Percentiles rank a stretch among this genome's conserved stretches.
These are phyloP conservation scores for Leucophenga varia DNA, from an alignment of 1,140 invertebrate genomes.

Conservation along the genomic window DNA sequence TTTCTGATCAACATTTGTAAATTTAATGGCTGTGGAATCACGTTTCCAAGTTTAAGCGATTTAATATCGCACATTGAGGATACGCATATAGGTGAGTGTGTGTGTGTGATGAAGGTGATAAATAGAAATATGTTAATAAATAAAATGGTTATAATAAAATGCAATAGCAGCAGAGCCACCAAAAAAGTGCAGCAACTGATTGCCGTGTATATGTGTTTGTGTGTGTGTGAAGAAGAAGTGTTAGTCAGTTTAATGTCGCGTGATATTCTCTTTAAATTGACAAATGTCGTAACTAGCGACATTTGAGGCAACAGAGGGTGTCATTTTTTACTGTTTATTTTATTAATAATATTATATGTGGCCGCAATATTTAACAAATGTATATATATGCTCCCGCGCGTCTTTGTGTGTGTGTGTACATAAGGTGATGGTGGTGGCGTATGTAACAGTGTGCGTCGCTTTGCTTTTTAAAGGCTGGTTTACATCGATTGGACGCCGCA, in stretches of 20 bases:
- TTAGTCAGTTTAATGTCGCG: slow-evolving; percentile 26
- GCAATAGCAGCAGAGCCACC: too few relatives aligned
- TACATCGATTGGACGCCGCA: too few relatives aligned
- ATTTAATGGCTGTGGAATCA: slow-evolving; percentile 81
- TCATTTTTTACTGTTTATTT: slow-evolving; percentile 48
- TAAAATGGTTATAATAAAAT: too few relatives aligned
- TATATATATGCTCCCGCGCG: too few relatives aligned
- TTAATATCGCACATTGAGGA: slow-evolving; percentile 84
- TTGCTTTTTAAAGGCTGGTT: too few relatives aligned
- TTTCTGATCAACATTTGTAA: slow-evolving; percentile 85
- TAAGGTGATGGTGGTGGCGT: too few relatives aligned
- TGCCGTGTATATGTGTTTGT: too few relatives aligned
- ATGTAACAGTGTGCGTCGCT: slow-evolving; percentile 1
- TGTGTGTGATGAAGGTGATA: background rate
- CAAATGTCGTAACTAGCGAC: too few relatives aligned
- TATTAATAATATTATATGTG: slow-evolving; percentile 16
- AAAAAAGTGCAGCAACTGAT: too few relatives aligned
- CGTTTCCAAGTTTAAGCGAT: slow-evolving; percentile 75
- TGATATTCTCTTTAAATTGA: slow-evolving; percentile 31
- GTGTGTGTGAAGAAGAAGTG: slow-evolving; percentile 17
- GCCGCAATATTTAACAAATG: background rate
- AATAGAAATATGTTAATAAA: background rate
- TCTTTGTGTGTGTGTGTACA: too few relatives aligned
- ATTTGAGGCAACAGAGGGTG: too few relatives aligned
- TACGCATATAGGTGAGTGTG: slow-evolving; percentile 76